Base-by-base conservation (phyloP, 2,888 invertebrate species). In the Parnassius smintheus region DNA sequence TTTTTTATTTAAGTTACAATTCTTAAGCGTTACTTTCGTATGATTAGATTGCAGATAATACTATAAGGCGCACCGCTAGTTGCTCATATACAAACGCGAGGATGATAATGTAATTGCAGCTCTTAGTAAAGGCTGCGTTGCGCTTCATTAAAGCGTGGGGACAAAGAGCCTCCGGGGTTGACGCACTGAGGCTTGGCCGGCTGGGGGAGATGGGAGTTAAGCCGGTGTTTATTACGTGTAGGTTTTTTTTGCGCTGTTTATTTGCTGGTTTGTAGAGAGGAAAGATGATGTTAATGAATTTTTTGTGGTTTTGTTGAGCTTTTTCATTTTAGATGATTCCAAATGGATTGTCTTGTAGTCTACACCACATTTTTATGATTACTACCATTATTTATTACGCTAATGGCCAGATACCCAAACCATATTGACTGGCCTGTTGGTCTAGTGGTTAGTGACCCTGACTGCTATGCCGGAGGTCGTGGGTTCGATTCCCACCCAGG, bases 121-220 rank as follows among this genome's bases (percentile, higher is more conserved):
- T 65, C 68, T 71, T 69, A 72, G 71, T 69, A 65, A 68, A 49
- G 58, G 55, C 59, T 49, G 52, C 59, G 49, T 61, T 61, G 65
- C 58, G 63, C 61, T 66, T 58, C 61, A 66, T 68, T 68, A 67
- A 66, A 59, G 54, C 54, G 54, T n/a, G 55, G 56, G 56, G 50
- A 66, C 66, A 66, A 61, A 64, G 63, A 58, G 65, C 65, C 59
- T 59, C 54, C 53, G 65, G 63, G 67, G 66, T 61, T 61, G 66
- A 65, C 61, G 68, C 65, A 67, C 65, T 4, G 18, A 48, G 13
- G 52, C 25, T 46, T 13, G n/a, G 46, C 51, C 11, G 2, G 52
- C 2, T 9, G 18, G 49, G 42, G 51, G 22, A 22, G 35, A 10
- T 2, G 59, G 52, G 46, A 42, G 62, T 42, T 8, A 42, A n/a